Percentiles rank a stretch among this genome's conserved stretches.
Conservation (phyloP, 1,140 invertebrate genomes). For the Bombus breviceps region DNA sequence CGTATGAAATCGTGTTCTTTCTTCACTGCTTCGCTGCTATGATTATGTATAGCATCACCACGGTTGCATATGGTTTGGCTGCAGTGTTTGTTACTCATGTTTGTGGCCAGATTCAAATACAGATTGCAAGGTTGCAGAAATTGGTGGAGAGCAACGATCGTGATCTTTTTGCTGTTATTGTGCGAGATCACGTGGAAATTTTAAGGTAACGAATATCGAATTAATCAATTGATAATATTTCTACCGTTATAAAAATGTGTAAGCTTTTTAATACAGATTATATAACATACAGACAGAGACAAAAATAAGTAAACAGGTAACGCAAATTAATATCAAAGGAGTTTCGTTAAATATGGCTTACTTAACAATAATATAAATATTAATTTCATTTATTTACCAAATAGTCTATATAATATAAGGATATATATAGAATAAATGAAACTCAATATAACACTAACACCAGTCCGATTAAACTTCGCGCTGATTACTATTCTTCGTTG, state of each 20-base stretch:
- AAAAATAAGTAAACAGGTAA: no score
- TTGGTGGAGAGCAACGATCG: constrained; percentile 24
- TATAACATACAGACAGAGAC: no score
- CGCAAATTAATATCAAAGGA: no score
- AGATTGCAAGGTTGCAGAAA: constrained; percentile 44
- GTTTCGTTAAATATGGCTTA: no score
- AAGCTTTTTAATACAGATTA: no score
- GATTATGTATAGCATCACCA: constrained; percentile 61
- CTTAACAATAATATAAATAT: no score
- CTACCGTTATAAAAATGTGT: neutral
- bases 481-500: no score
- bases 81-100: constrained; percentile 70
- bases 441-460: no score
- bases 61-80: constrained; percentile 62
- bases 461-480: no score
- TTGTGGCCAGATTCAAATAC: constrained; percentile 64
- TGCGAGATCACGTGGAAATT: constrained; percentile 40
- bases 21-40: constrained; percentile 65
- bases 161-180: constrained; percentile 10
- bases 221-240: neutral
- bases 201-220: constrained; percentile 36
- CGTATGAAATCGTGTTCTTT: constrained; percentile 66
- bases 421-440: no score
- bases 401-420: no score
- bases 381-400: no score